phyloP scores from a whole-genome alignment of 2,888 invertebrate genomes.

The Campoplex capitator region DNA sequence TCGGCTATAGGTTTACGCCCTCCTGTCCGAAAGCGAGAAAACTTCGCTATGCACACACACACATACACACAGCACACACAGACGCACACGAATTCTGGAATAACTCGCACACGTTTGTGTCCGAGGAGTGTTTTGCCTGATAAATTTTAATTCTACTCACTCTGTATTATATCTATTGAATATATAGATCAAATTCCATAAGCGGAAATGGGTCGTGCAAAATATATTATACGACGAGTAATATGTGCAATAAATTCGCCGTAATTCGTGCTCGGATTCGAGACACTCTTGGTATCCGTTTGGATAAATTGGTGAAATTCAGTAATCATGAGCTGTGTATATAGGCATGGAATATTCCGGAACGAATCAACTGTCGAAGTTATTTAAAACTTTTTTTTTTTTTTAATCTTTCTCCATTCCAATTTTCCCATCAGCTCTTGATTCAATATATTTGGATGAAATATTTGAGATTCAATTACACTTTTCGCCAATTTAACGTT shows the following conservation, averaged over 20 bases:
- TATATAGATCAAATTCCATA: slow-evolving; percentile 50
- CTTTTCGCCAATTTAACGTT: not conserved
- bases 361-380: not conserved
- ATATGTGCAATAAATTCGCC: slow-evolving; percentile 38
- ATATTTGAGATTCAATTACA: not conserved
- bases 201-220: slow-evolving; percentile 37
- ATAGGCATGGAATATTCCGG: not conserved
- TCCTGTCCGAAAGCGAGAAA: slow-evolving; percentile 37
- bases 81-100: slow-evolving; percentile 13
- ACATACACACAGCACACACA: too few species aligned
- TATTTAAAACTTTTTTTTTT: not conserved
- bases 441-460: not conserved
- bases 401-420: not conserved
- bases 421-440: not conserved
- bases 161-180: slow-evolving; percentile 12
- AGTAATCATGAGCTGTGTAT: not conserved
- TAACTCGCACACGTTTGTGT: slow-evolving; percentile 29
- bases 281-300: slow-evolving; percentile 25
- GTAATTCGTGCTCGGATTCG: slow-evolving; percentile 37
- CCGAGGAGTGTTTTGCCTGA: slow-evolving; percentile 17
- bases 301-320: slow-evolving; percentile 24
- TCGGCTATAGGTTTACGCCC: slow-evolving; percentile 66
- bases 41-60: not conserved
- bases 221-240: slow-evolving; percentile 46
- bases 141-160: slow-evolving; percentile 56